These are phyloP conservation scores for Copsychus sechellarum DNA, from an alignment of 2,113 vertebrate genomes.

Conservation along the genomic window DNA sequence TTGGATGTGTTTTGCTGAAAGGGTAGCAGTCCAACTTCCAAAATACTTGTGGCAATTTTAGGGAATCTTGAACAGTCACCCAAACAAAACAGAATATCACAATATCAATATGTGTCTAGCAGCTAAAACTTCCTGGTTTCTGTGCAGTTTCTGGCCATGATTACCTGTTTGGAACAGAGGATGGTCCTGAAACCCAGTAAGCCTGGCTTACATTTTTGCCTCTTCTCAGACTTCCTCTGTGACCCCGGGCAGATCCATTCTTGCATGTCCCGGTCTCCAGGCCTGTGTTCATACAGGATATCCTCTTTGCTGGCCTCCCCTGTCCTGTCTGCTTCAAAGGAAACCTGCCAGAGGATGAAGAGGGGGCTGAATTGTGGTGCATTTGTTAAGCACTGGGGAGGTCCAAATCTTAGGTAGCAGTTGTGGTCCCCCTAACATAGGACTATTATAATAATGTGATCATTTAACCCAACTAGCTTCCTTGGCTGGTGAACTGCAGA, in stretches of 20 bases:
- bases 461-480: neutral
- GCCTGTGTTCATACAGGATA: neutral
- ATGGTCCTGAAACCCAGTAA: neutral
- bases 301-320: neutral
- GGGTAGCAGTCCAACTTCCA: neutral
- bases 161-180: neutral
- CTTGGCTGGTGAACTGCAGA: neutral
- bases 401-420: neutral
- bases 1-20: neutral
- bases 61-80: neutral
- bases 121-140: neutral
- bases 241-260: neutral
- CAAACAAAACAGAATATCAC: neutral
- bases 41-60: neutral
- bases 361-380: neutral
- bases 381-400: neutral
- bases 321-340: neutral
- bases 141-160: neutral
- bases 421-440: neutral
- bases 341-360: neutral
- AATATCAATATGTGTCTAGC: neutral
- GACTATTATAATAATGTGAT: neutral
- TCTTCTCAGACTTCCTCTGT: neutral
- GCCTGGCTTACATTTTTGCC: neutral
- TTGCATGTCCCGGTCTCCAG: neutral